A percentile compares a stretch with the other conserved stretches of the same genome.
phyloP scores from a whole-genome alignment of 2,113 vertebrate species.

The Mustelus asterias region DNA sequence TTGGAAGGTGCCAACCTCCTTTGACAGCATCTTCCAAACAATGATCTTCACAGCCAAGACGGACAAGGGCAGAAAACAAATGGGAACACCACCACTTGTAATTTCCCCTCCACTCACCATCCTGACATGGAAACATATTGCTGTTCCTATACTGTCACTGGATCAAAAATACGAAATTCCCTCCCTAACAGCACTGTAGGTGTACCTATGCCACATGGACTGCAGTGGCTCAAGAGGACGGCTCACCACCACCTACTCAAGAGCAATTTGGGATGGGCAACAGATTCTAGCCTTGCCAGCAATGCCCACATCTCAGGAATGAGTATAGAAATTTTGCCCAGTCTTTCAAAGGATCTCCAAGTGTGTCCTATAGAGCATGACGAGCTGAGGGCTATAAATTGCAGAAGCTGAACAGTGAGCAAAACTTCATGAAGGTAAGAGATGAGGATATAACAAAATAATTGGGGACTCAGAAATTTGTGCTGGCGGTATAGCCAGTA shows the following conservation, averaged over 20 bases:
- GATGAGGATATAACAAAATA: neutral
- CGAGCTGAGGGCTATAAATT: neutral
- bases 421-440: neutral
- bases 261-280: neutral
- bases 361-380: neutral
- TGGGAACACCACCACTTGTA: neutral
- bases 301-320: neutral
- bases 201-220: neutral
- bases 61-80: neutral
- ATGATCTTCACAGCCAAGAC: neutral
- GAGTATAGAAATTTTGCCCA: neutral
- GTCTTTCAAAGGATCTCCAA: neutral
- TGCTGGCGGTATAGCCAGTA: neutral
- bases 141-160: neutral
- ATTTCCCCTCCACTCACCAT: neutral
- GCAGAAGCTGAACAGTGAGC: neutral
- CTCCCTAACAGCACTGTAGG: neutral
- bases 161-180: neutral
- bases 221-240: neutral
- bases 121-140: too few relatives aligned
- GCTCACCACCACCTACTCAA: neutral
- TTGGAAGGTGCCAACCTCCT: too few relatives aligned
- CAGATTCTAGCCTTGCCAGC: neutral
- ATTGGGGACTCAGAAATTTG: neutral
- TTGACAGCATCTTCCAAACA: neutral